Percentiles rank a stretch among this genome's conserved stretches.
Conservation (phyloP, 2,888 invertebrate species). For the Seira musarum region DNA sequence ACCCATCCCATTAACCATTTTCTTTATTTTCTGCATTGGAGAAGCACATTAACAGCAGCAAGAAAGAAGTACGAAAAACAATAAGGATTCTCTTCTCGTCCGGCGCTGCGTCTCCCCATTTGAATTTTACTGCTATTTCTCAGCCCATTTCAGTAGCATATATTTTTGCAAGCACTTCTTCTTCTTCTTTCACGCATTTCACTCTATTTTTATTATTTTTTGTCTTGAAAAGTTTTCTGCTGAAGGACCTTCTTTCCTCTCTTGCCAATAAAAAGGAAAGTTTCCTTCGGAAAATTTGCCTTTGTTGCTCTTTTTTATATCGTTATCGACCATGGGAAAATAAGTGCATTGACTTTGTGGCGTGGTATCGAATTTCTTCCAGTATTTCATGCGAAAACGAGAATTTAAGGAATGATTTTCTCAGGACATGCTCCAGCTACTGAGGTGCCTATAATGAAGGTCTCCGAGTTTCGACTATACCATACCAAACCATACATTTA, state of each 20-base stretch:
- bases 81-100: too few relatives aligned
- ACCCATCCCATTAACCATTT: too few relatives aligned
- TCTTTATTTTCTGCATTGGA: too few relatives aligned
- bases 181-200: constrained; percentile 26
- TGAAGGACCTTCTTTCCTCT: neutral
- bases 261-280: constrained; percentile 22
- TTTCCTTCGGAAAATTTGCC: neutral
- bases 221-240: neutral
- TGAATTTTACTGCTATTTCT: too few relatives aligned
- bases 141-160: too few relatives aligned
- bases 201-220: constrained; percentile 6
- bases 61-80: too few relatives aligned
- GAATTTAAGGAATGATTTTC: neutral
- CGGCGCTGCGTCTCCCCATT: too few relatives aligned
- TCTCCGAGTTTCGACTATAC: too few relatives aligned
- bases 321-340: neutral
- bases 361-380: neutral
- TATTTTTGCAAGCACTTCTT: too few relatives aligned
- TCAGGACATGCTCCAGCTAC: neutral
- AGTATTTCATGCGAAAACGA: neutral
- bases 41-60: too few relatives aligned
- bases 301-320: neutral
- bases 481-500: too few relatives aligned
- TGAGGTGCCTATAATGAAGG: neutral
- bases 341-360: neutral